Percentiles rank a stretch among this genome's conserved stretches.
Evolutionary conservation across 2,888 invertebrate genomes (phyloP).

Genomic region (Graphium colonna): DNA sequence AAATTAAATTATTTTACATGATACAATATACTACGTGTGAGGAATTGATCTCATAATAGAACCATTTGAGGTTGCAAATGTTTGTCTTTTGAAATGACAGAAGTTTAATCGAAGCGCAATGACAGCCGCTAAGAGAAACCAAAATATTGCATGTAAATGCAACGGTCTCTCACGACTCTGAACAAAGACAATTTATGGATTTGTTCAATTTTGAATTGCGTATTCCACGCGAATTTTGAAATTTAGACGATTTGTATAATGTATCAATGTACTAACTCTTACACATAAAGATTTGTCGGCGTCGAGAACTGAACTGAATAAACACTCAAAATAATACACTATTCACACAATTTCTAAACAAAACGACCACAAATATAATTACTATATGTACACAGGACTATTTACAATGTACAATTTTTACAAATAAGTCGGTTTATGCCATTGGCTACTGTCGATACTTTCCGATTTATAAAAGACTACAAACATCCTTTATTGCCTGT

Average conservation of each 20-base stretch:
- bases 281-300: conserved; percentile 74
- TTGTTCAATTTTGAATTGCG: conserved; percentile 41
- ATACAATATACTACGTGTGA: conserved; percentile 46
- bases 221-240: conserved; percentile 38
- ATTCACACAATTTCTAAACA: conserved; percentile 82
- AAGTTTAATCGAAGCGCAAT: conserved; percentile 63
- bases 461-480: conserved; percentile 78
- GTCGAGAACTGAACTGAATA: conserved; percentile 81
- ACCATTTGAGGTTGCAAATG: conserved; percentile 51
- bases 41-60: conserved; percentile 41
- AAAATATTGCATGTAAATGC: conserved; percentile 77
- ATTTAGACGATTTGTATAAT: conserved; percentile 53
- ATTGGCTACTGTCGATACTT: conserved; percentile 84
- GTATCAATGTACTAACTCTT: conserved; percentile 69
- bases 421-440: conserved; percentile 83
- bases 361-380: conserved; percentile 84
- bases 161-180: conserved; percentile 77
- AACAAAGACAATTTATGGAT: conserved; percentile 71
- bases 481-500: conserved; percentile 76
- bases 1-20: conserved; percentile 55
- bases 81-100: conserved; percentile 70
- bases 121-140: conserved; percentile 73
- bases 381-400: conserved; percentile 87
- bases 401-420: conserved; percentile 86
- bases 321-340: conserved; percentile 81